Base-by-base conservation (phyloP, 2,797 vertebrate species). In the Sebastiscus tertius region DNA sequence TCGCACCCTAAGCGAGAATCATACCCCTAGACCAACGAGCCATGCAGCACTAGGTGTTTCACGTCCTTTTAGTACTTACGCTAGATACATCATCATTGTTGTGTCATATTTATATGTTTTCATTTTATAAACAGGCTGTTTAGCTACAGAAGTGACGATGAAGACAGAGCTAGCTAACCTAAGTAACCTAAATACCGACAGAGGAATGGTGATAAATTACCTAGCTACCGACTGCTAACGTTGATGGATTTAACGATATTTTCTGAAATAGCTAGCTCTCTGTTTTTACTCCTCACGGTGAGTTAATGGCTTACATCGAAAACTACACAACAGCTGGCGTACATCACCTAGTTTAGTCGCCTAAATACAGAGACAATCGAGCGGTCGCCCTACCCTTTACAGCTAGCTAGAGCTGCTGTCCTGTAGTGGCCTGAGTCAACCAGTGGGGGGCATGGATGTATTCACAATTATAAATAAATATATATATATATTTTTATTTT, bases 11-110 rank as follows among this genome's bases (percentile, higher is more conserved):
- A 96, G 95, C 95, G 94, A 96, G 94, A 96, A 96, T 96, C 95
- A 96, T 96, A 96, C 96, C 95, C 95, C 95, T 95, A 96, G 95
- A 96, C 95, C 95, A 96, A 96, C 94, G 93, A 95, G 95, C 95
- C 95, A 58, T 42, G 39, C 5, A 16, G 6, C 39, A 42, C 6
- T 0, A 0, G 0, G 0, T 0, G 0, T 0, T 0, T 0, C 4
- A 3, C 9, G 1, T 12, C 0, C 0, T 0, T 8, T 62, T 52
- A 62, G 8, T 22, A 31, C 2, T 14, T 5, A 4, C 13, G 1
- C 1, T 16, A 46, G 6, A 46, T 18, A 18, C 3, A 46, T 16
- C 16, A 46, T 46, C 6, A 8, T 46, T 8, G 6, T 46, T 46
- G 42, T 46, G 16, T 18, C 16, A 46, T 46, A 8, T 8, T 46